phyloP scores from a whole-genome alignment of 2,888 invertebrate species.

The Limenitis camilla region DNA sequence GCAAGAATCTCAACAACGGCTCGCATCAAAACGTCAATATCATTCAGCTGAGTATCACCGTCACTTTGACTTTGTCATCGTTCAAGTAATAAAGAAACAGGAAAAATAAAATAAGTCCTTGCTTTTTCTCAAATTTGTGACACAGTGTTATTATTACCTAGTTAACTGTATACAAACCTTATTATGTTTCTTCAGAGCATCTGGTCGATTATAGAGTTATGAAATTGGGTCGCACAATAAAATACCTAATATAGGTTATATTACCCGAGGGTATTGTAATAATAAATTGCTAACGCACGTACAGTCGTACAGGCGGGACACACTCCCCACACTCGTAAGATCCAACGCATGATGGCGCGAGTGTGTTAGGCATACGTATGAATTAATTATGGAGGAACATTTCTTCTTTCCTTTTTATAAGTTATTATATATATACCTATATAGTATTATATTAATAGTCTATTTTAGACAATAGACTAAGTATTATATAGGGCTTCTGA shows the following conservation, averaged over 20 bases:
- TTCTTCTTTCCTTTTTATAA: neutral
- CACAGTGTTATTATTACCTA: too few species aligned
- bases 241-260: constrained; percentile 26
- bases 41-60: too few species aligned
- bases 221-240: constrained; percentile 39
- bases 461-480: neutral
- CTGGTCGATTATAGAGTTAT: constrained; percentile 32
- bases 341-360: constrained; percentile 18
- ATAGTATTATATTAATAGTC: neutral
- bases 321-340: too few species aligned
- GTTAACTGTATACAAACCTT: neutral
- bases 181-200: neutral
- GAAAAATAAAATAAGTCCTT: too few species aligned
- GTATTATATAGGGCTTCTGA: too few species aligned
- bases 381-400: constrained; percentile 18
- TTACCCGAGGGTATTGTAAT: constrained; percentile 27
- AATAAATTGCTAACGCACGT: constrained; percentile 38
- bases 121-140: too few species aligned
- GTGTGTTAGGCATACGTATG: constrained; percentile 24
- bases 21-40: too few species aligned
- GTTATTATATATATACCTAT: neutral
- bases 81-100: too few species aligned
- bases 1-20: too few species aligned
- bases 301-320: constrained; percentile 19
- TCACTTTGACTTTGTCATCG: too few species aligned